phyloP scores from a whole-genome alignment of 2,113 vertebrate genomes.

The Triplophysa dalaica region DNA sequence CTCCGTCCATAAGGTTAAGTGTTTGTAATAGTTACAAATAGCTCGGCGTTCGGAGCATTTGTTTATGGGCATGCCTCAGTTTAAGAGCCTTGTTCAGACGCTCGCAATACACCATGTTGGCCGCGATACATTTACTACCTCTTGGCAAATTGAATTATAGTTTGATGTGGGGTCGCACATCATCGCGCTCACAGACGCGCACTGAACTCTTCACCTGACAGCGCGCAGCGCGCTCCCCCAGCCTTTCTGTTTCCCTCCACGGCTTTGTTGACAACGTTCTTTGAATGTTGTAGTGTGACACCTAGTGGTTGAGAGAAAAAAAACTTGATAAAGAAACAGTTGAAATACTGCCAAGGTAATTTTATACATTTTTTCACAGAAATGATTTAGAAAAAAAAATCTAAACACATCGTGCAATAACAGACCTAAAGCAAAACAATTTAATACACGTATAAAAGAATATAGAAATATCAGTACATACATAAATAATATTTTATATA shows the following conservation, averaged over 20 bases:
- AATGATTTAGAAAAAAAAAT: too few relatives aligned
- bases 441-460: too few relatives aligned
- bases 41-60: slow-evolving; percentile 63
- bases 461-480: too few relatives aligned
- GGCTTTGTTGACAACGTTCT: neutral
- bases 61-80: slow-evolving; percentile 69
- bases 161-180: slow-evolving; percentile 62
- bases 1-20: slow-evolving; percentile 73
- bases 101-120: slow-evolving; percentile 65
- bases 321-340: neutral
- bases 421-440: too few relatives aligned
- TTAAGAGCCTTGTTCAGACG: slow-evolving; percentile 57
- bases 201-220: slow-evolving; percentile 75
- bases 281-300: slow-evolving; percentile 41
- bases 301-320: slow-evolving; percentile 26
- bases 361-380: too few relatives aligned
- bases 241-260: neutral
- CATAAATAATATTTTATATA: too few relatives aligned
- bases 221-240: slow-evolving; percentile 42
- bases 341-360: neutral
- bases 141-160: slow-evolving; percentile 67
- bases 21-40: slow-evolving; percentile 76
- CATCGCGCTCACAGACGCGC: slow-evolving; percentile 61
- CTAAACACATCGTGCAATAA: too few relatives aligned
- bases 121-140: slow-evolving; percentile 50